Evolutionary conservation across 2,797 vertebrate species (phyloP).

Genomic region (Hoplostethus mediterraneus): DNA sequence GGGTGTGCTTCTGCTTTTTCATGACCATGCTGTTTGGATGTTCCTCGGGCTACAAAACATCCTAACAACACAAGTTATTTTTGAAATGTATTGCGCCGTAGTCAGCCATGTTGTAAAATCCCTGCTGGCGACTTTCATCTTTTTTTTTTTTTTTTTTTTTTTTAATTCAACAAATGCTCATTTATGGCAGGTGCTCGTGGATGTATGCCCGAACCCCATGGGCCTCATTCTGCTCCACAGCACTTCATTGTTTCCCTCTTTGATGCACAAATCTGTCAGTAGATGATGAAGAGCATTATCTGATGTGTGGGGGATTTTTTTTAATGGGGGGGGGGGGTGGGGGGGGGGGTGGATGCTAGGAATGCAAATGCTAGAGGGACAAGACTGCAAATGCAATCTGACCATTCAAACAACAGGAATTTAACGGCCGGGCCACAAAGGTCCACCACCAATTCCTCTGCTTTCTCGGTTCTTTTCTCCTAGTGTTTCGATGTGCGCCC

Average conservation of each 20-base stretch:
- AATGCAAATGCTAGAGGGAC: background rate
- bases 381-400: background rate
- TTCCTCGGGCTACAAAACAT: background rate
- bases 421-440: too few species aligned
- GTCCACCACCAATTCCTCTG: background rate
- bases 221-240: conserved; percentile 18
- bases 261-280: conserved; percentile 2
- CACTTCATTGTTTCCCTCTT: conserved; percentile 3
- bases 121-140: background rate
- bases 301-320: background rate
- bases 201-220: background rate
- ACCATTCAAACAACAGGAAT: background rate
- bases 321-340: too few species aligned
- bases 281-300: conserved; percentile 9
- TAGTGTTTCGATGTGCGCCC: too few species aligned
- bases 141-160: background rate
- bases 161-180: background rate
- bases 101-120: conserved; percentile 1
- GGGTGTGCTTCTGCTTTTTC: conserved; percentile 21
- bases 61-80: background rate
- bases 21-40: conserved; percentile 12
- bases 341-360: background rate
- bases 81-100: background rate
- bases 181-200: conserved; percentile 16
- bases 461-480: too few species aligned